Percentiles rank a stretch among this genome's conserved stretches.
phyloP scores from a whole-genome alignment of 2,113 vertebrate genomes.

The Chaetorhynchus papuensis region DNA sequence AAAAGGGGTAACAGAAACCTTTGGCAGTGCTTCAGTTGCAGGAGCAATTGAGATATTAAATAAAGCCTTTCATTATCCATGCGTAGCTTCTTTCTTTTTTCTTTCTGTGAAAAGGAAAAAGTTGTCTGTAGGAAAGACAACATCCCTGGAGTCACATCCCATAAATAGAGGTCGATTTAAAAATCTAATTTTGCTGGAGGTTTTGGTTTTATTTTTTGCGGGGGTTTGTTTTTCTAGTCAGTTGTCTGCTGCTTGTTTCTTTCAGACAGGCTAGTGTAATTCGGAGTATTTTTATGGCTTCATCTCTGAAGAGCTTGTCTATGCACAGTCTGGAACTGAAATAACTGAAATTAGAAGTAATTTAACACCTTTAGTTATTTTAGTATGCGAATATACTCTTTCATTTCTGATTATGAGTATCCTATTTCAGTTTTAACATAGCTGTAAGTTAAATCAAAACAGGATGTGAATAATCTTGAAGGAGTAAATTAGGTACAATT shows the following conservation, averaged over 20 bases:
- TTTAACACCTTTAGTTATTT: slow-evolving; percentile 52
- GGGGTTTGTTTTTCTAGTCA: slow-evolving; percentile 4
- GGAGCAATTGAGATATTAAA: slow-evolving; percentile 43
- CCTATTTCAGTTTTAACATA: slow-evolving; percentile 45
- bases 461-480: slow-evolving; percentile 58
- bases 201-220: background rate
- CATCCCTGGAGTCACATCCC: background rate
- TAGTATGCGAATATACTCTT: slow-evolving; percentile 18
- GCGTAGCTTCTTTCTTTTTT: rapidly evolving
- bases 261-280: background rate
- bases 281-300: slow-evolving; percentile 18
- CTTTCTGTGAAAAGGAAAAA: background rate
- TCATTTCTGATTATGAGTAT: slow-evolving; percentile 62
- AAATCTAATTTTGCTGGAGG: slow-evolving; percentile 8
- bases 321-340: slow-evolving; percentile 28
- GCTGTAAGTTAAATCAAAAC: slow-evolving; percentile 55
- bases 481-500: slow-evolving; percentile 19
- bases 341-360: slow-evolving; percentile 49
- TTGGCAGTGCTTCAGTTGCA: slow-evolving; percentile 51
- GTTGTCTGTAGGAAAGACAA: slow-evolving; percentile 27
- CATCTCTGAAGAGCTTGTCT: background rate
- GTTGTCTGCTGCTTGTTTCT: background rate
- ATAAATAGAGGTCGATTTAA: slow-evolving; percentile 37
- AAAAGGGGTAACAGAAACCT: slow-evolving; percentile 21
- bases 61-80: slow-evolving; percentile 33